Percentiles rank a stretch among this genome's conserved stretches.
phyloP scores from a whole-genome alignment of 2,797 vertebrate species.

The Lerista edwardsae region DNA sequence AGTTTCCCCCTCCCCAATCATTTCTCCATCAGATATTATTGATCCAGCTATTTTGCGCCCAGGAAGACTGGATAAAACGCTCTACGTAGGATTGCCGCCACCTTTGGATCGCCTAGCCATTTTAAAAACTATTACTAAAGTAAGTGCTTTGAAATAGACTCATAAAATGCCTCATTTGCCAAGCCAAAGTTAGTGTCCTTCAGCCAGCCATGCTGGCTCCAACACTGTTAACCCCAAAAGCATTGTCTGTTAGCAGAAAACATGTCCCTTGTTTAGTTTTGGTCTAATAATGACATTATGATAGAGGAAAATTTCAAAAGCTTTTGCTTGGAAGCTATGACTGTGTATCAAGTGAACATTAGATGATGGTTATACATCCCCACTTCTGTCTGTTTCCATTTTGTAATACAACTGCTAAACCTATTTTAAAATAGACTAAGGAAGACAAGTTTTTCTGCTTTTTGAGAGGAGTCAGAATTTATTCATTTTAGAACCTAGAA shows the following conservation, averaged over 20 bases:
- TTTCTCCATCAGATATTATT: slow-evolving; percentile 85
- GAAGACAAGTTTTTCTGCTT: background rate
- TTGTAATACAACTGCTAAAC: background rate
- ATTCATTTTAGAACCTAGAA: background rate
- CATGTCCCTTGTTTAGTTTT: background rate
- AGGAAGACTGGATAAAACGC: slow-evolving; percentile 92
- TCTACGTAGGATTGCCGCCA: slow-evolving; percentile 92
- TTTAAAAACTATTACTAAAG: slow-evolving; percentile 92
- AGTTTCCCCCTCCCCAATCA: background rate
- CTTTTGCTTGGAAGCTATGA: background rate
- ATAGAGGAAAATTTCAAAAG: background rate
- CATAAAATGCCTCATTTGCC: background rate
- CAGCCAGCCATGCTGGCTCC: no score
- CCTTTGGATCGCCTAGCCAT: slow-evolving; percentile 88
- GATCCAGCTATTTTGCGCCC: slow-evolving; percentile 93
- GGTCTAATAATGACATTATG: background rate
- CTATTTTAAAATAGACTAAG: background rate
- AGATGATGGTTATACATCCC: background rate
- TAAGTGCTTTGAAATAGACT: slow-evolving; percentile 68
- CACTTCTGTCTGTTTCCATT: background rate
- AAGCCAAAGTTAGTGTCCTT: no score
- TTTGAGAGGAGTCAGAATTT: background rate
- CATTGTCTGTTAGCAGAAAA: background rate
- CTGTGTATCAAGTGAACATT: background rate
- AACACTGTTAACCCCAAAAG: background rate